Evolutionary conservation across 2,888 invertebrate genomes (phyloP), one percentile per base, ranked within the genome.

Genomic region (Mesodorylaimus sp.): DNA sequence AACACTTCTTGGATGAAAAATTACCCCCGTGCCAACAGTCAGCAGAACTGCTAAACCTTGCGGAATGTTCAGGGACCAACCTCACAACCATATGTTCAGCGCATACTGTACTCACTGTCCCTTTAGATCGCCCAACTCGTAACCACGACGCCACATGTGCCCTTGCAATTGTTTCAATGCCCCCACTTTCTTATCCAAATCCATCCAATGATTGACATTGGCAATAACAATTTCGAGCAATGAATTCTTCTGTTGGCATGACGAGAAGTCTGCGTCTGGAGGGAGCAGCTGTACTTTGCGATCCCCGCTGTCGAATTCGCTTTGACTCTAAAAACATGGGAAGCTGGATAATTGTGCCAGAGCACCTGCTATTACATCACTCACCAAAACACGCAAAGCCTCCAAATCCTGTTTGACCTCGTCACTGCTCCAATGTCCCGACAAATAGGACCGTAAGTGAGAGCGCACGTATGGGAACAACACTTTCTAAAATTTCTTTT

Each of bases 121-220:
- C 66, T 80, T 81, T 2, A 91, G 69, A 32, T 76, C 75, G 32
- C 81, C 83, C 48, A 73, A 74, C 57, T 78, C 76, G 65, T 86
- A 91, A 2, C 84, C 91, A 58, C 79, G 76, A 60, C 78, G 77
- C 83, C 85, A 89, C 60, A 93, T 80, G 54, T 83, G 75, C 1
- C 88, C 89, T 68, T 91, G 91, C n/a, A 93, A 72, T 46, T 77
- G 76, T 67, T 91, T 91, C 53, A 93, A 71, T 3, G 82, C 77
- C 3, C 77, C 77, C 32, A 77, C 76, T 67, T 87, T 84, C 52
- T 82, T 76, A 67, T 88, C 83, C 26, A 72, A 70, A 44, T 81
- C 78, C 75, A 88, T 87, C 68, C 83, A 80, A 76, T 81, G 80
- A 56, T 78, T 74, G 16, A 89, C 76, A 68, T 79, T 81, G 53